These are phyloP conservation scores for Odontomyia ornata DNA, from an alignment of 2,888 invertebrate species.

Conservation along the genomic window DNA sequence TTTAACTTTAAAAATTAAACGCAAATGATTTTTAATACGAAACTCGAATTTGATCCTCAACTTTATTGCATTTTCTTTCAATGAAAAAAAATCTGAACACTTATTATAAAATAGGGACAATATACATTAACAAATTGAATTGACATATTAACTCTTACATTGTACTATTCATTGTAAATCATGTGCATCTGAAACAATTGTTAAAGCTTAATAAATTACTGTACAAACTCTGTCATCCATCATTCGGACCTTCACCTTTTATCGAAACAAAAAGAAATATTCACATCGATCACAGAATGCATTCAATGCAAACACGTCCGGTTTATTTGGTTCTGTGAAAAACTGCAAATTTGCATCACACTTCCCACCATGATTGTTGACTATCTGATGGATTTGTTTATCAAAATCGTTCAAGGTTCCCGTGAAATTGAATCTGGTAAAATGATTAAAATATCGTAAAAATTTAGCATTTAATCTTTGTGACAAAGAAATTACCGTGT, in stretches of 20 bases:
- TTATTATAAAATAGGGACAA: too few species aligned
- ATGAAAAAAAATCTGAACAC: too few species aligned
- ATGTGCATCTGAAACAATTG: not conserved
- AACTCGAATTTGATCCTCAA: too few species aligned
- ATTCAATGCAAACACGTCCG: not conserved
- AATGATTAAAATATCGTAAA: not conserved
- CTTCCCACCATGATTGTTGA: not conserved
- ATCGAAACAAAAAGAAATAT: slow-evolving; percentile 2
- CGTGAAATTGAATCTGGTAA: slow-evolving; percentile 10
- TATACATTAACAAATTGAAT: too few species aligned
- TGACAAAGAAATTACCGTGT: not conserved
- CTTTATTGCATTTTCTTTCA: too few species aligned
- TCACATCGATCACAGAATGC: slow-evolving; percentile 37
- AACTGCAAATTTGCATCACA: slow-evolving; percentile 14
- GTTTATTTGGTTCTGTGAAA: slow-evolving; percentile 24
- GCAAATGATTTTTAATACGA: too few species aligned
- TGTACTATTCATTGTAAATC: too few species aligned
- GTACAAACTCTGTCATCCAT: too few species aligned
- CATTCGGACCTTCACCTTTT: not conserved
- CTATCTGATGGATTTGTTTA: not conserved
- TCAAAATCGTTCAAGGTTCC: slow-evolving; percentile 18
- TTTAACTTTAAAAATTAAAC: too few species aligned
- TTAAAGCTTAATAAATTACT: too few species aligned
- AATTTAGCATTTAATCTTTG: not conserved
- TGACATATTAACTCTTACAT: too few species aligned